These are phyloP conservation scores for Melanostigma gelatinosum DNA, from an alignment of 2,113 vertebrate genomes.

Conservation along the genomic window DNA sequence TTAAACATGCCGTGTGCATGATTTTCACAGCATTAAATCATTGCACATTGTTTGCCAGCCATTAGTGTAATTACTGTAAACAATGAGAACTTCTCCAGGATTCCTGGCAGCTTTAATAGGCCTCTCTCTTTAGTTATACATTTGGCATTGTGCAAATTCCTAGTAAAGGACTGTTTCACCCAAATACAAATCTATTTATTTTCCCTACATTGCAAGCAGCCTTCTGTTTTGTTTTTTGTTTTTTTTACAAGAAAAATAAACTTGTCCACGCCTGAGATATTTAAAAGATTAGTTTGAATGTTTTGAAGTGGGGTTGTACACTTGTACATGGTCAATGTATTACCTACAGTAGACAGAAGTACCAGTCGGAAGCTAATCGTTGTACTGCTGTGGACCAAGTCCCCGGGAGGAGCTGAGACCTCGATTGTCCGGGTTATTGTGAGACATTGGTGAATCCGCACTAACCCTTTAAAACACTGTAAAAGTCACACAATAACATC, in stretches of 20 bases:
- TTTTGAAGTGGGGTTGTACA: not conserved
- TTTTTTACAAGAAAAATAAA: not conserved
- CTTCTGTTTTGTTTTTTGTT: not conserved
- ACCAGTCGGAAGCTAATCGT: too few species aligned
- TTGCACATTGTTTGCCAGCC: conserved; percentile 26
- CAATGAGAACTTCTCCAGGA: not conserved
- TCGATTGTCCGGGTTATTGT: too few species aligned
- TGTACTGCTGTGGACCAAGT: too few species aligned
- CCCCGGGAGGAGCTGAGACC: too few species aligned
- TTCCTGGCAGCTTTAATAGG: not conserved
- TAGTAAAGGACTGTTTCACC: not conserved
- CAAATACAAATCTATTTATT: not conserved
- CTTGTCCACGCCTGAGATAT: not conserved
- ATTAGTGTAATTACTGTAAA: conserved; percentile 41
- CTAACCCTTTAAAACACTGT: too few species aligned
- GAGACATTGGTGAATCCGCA: too few species aligned
- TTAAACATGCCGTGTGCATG: conserved; percentile 10
- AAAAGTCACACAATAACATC: too few species aligned
- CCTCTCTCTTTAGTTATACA: not conserved
- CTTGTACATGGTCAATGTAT: not conserved
- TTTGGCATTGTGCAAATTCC: not conserved
- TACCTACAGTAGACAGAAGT: not conserved
- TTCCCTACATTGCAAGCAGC: too few species aligned
- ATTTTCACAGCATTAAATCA: conserved; percentile 35
- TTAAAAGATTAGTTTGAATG: not conserved